Evolutionary conservation across 2,113 vertebrate genomes (phyloP), one percentile per base, ranked within the genome.

Genomic region (Brachyhypopomus gauderio): DNA sequence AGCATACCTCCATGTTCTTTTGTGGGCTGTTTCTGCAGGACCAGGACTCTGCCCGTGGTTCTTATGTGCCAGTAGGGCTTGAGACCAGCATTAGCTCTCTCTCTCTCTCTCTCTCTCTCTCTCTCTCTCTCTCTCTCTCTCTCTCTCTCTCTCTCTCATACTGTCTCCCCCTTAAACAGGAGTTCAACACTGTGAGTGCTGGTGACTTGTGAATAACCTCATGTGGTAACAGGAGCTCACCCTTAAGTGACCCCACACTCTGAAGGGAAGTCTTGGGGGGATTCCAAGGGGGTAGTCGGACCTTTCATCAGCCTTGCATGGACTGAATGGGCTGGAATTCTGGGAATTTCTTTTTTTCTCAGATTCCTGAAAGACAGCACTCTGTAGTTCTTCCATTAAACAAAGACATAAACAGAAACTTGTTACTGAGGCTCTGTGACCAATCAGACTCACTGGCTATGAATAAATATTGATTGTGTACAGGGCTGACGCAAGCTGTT

Each of bases 191-290:
- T 88, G 87, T 90, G 91, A 92, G 93, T 89, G 89, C 84, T 89
- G 87, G 88, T 93, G 93, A 94, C 93, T 94, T 90, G 91, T 93
- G 90, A 89, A 91, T 94, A 94, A 94, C 93, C 93, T 92, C 89
- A 86, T 66, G 89, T 91, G 89, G 92, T 89, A 92, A 89, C 89
- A 86, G 89, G 90, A 91, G 92, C 91, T 85, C 93, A 94, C 93
- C 93, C 92, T 91, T 92, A 71, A 85, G 87, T 94, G 93, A 94
- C 93, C 93, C 92, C 92, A 85, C 88, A 87, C 88, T 88, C 87
- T 77, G 89, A 87, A 84, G 85, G 91, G 89, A 89, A 87, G 86
- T 90, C 90, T 88, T 82, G 80, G 88, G 89, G 91, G 90, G 89
- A 87, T 73, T 86, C 79, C 88, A 85, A 87, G 89, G 91, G 93